A percentile compares a stretch with the other conserved stretches of the same genome.
These are phyloP conservation scores for Zelostemma sp. DNA, from an alignment of 1,140 invertebrate species.

Conservation along the genomic window DNA sequence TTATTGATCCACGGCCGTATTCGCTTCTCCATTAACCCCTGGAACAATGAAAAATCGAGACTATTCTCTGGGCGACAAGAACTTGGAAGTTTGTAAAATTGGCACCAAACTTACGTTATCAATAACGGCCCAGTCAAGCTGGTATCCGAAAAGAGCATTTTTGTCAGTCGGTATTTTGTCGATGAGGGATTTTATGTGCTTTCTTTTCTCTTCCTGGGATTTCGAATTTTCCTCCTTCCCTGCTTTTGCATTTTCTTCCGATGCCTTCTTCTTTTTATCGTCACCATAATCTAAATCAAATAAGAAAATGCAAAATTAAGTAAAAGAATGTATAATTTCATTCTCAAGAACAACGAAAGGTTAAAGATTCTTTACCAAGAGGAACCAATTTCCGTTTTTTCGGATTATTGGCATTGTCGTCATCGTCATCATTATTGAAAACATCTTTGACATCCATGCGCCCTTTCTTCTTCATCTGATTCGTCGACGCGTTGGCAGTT, in stretches of 20 bases:
- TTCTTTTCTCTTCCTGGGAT: slow-evolving; percentile 93
- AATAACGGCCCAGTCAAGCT: slow-evolving; percentile 91
- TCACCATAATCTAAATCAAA: slow-evolving; percentile 75
- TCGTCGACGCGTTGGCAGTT: slow-evolving; percentile 45
- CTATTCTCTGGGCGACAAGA: too few species aligned
- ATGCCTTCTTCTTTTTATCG: slow-evolving; percentile 72
- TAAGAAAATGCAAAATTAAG: slow-evolving; percentile 15
- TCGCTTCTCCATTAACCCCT: slow-evolving; percentile 93
- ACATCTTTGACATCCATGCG: slow-evolving; percentile 89
- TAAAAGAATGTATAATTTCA: too few species aligned
- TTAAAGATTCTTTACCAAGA: slow-evolving; percentile 72
- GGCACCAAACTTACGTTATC: slow-evolving; percentile 75
- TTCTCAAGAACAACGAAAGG: slow-evolving; percentile 1
- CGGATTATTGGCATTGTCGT: slow-evolving; percentile 75
- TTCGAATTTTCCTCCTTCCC: slow-evolving; percentile 78
- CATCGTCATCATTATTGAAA: slow-evolving; percentile 92
- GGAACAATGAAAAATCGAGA: slow-evolving; percentile 26
- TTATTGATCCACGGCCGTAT: slow-evolving; percentile 99
- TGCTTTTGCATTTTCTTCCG: slow-evolving; percentile 74
- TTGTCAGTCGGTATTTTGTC: slow-evolving; percentile 99
- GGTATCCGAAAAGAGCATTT: slow-evolving; percentile 93
- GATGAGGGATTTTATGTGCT: slow-evolving; percentile 96
- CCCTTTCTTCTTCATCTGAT: slow-evolving; percentile 74
- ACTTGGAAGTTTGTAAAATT: slow-evolving; percentile 1
- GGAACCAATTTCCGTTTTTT: slow-evolving; percentile 90